A percentile compares a stretch with the other conserved stretches of the same genome.
Evolutionary conservation across 2,113 vertebrate species (phyloP).

Genomic region (Piaya cayana): DNA sequence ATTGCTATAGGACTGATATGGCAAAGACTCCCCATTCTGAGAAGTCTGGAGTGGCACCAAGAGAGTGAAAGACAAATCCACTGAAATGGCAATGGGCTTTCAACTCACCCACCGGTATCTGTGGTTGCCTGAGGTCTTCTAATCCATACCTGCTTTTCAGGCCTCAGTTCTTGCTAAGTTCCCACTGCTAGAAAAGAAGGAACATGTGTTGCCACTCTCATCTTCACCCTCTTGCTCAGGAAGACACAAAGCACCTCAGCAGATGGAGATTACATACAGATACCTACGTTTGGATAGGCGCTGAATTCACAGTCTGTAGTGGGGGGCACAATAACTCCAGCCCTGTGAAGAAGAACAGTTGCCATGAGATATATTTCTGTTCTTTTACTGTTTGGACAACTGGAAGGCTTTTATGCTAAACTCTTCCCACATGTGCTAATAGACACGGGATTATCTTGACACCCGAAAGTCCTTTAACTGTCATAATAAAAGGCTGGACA

Average conservation of each 20-base stretch:
- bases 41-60: background rate
- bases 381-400: background rate
- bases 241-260: background rate
- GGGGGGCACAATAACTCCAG: background rate
- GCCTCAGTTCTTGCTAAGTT: background rate
- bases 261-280: background rate
- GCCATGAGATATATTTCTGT: background rate
- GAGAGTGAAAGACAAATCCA: background rate
- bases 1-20: background rate
- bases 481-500: background rate
- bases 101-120: background rate
- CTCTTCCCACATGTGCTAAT: background rate
- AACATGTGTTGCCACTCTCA: background rate
- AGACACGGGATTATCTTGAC: background rate
- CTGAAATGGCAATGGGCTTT: background rate
- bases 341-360: background rate
- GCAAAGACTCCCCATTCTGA: background rate
- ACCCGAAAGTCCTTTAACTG: background rate
- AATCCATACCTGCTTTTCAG: rapidly evolving
- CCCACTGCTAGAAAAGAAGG: background rate
- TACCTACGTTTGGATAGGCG: background rate
- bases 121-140: background rate
- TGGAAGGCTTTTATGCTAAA: background rate
- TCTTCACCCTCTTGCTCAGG: background rate
- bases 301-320: background rate